These are phyloP conservation scores for Glyptemys insculpta DNA, from an alignment of 2,797 vertebrate species.

Conservation along the genomic window DNA sequence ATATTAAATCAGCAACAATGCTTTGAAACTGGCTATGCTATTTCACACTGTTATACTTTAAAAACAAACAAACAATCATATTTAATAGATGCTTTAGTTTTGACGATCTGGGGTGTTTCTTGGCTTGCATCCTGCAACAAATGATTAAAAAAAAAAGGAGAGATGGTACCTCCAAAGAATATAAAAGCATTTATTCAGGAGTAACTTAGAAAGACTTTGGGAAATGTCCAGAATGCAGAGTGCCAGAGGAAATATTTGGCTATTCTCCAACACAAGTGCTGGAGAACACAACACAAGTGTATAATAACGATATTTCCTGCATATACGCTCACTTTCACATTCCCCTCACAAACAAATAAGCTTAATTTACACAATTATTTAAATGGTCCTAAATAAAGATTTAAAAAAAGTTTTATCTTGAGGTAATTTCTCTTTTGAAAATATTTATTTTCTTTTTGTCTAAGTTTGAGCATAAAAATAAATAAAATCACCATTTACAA, in stretches of 20 bases:
- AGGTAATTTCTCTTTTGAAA: constrained; percentile 31
- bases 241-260: not conserved
- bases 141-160: not conserved
- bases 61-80: not conserved
- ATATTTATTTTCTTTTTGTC: not conserved
- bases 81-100: not conserved
- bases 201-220: not conserved
- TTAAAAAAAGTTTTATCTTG: not conserved
- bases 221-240: not conserved
- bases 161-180: not conserved
- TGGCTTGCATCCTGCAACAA: not conserved
- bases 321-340: not conserved
- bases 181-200: not conserved
- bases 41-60: not conserved
- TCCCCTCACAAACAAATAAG: not conserved
- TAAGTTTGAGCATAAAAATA: not conserved
- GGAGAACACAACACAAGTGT: not conserved
- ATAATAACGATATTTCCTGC: fast-evolving
- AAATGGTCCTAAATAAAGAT: not conserved
- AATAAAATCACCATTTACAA: not conserved
- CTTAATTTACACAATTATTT: not conserved
- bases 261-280: not conserved
- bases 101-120: not conserved
- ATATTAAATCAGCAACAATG: not conserved
- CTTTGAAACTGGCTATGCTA: not conserved